Evolutionary conservation across 2,797 vertebrate genomes (phyloP).

Genomic region (Schizopygopsis pylzovi): DNA sequence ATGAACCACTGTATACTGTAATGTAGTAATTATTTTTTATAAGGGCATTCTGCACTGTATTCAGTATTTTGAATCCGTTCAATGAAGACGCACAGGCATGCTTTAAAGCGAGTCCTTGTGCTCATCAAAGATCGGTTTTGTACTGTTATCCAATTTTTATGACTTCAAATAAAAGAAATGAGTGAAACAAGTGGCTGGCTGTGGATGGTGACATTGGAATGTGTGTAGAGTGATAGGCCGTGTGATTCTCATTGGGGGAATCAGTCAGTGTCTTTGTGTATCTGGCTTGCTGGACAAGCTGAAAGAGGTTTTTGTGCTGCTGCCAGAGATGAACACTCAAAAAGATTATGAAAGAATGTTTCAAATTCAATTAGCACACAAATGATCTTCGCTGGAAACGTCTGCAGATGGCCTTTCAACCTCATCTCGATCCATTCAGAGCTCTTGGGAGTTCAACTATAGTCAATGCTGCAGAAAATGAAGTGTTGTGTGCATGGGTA

Average conservation of each 20-base stretch:
- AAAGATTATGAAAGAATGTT: constrained; percentile 57
- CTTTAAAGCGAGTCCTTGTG: constrained; percentile 14
- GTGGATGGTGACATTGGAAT: constrained; percentile 50
- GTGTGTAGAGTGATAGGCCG: constrained; percentile 38
- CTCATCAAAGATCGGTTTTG: constrained; percentile 33
- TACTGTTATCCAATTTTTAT: constrained; percentile 37
- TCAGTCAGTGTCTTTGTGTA: constrained; percentile 35
- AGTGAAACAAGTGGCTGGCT: constrained; percentile 14
- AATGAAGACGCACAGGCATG: constrained; percentile 14
- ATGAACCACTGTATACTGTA: background rate
- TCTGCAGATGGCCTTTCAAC: constrained; percentile 67
- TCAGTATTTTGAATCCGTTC: background rate
- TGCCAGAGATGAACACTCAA: constrained; percentile 47
- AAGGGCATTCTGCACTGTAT: constrained; percentile 4
- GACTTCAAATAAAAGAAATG: constrained; percentile 57
- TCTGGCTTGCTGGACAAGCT: constrained; percentile 51
- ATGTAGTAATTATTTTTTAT: background rate
- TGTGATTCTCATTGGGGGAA: constrained; percentile 54
- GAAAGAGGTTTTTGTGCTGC: constrained; percentile 69
- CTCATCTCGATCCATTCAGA: constrained; percentile 34
- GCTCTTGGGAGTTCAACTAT: constrained; percentile 24
- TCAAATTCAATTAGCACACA: constrained; percentile 70
- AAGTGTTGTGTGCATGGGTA: constrained; percentile 28
- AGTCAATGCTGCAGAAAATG: constrained; percentile 23
- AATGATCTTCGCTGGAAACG: constrained; percentile 64